Percentiles rank a stretch among this genome's conserved stretches.
These are phyloP conservation scores for Melanostoma scalare DNA, from an alignment of 2,888 invertebrate genomes.

Conservation along the genomic window DNA sequence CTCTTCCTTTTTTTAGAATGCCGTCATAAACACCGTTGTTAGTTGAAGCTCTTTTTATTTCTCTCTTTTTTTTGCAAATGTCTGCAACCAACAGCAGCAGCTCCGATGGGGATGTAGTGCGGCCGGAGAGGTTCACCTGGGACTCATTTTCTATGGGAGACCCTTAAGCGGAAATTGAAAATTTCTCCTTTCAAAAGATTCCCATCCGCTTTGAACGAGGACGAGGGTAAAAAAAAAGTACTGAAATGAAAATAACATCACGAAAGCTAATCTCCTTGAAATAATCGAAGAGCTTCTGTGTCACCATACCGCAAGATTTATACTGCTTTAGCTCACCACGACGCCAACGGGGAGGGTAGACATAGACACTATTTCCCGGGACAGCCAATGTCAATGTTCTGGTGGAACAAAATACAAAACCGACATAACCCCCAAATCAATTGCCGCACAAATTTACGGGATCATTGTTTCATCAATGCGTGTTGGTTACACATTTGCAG, in stretches of 20 bases:
- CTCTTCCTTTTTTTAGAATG: neutral
- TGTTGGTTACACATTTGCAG: neutral
- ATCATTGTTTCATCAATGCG: slow-evolving; percentile 40
- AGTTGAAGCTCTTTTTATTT: slow-evolving; percentile 20
- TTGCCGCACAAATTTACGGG: slow-evolving; percentile 37
- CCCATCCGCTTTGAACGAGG: slow-evolving; percentile 10
- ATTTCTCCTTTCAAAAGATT: slow-evolving; percentile 75
- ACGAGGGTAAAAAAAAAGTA: slow-evolving; percentile 1
- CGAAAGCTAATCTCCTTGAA: slow-evolving; percentile 36
- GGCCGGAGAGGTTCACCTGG: slow-evolving; percentile 38
- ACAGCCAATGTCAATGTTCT: too few species aligned
- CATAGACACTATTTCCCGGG: too few species aligned
- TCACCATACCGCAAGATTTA: slow-evolving; percentile 3
- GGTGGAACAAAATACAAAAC: too few species aligned
- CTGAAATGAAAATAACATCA: slow-evolving; percentile 29
- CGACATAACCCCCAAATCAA: slow-evolving; percentile 36
- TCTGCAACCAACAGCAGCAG: slow-evolving; percentile 52
- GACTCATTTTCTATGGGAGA: slow-evolving; percentile 8
- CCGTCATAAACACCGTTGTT: slow-evolving; percentile 53
- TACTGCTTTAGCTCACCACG: neutral
- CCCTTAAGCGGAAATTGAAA: slow-evolving; percentile 76
- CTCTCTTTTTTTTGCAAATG: neutral
- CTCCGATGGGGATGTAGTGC: slow-evolving; percentile 4
- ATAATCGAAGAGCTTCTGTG: slow-evolving; percentile 4
- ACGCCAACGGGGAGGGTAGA: too few species aligned